Base-by-base conservation (phyloP, 2,797 vertebrate genomes). In the Rhinichthys osculus region DNA sequence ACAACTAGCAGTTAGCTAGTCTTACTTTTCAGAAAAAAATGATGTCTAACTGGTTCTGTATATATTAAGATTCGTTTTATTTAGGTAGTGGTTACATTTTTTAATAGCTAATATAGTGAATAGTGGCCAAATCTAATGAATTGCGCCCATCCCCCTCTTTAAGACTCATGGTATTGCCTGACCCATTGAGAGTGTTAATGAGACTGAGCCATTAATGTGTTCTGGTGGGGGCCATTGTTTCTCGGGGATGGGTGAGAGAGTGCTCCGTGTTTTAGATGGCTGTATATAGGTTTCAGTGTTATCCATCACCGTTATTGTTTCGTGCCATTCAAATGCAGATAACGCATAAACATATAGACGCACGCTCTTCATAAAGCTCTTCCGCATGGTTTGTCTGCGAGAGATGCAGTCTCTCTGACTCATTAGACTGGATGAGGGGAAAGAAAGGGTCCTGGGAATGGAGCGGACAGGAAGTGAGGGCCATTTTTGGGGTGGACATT, bases 391-490 rank as follows among this genome's bases (percentile, higher is more conserved):
- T 89, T 84, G 84, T 89, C 79, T 84, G 80, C 85, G 47, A 71
- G 76, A 69, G 81, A 81, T 69, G 79, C 62, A 44, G 62, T 81
- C 70, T 57, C 80, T 74, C 78, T 5, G 72, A 73, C 81, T 87
- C 81, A 81, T 84, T 95, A 94, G 90, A 91, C 74, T 88, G 88
- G 89, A 93, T 76, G 91, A 91, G 88, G 38, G 66, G 77, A 90
- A 85, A 92, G 90, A 92, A 91, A 89, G 94, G 94, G 92, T 87
- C 88, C 87, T 86, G 84, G 81, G 84, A 81, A 83, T 80, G 33
- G 7, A 86, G 64, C 23, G 17, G 66, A 86, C 70, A 87, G 88
- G 88, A 89, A 87, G 91, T 94, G 87, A 91, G 91, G 92, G 89
- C 90, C 50, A 84, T 66, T 86, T 88, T 81, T 74, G 72, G 81